These are phyloP conservation scores for Caenorhabditis afra DNA, from an alignment of 2,888 invertebrate species.

Conservation along the genomic window DNA sequence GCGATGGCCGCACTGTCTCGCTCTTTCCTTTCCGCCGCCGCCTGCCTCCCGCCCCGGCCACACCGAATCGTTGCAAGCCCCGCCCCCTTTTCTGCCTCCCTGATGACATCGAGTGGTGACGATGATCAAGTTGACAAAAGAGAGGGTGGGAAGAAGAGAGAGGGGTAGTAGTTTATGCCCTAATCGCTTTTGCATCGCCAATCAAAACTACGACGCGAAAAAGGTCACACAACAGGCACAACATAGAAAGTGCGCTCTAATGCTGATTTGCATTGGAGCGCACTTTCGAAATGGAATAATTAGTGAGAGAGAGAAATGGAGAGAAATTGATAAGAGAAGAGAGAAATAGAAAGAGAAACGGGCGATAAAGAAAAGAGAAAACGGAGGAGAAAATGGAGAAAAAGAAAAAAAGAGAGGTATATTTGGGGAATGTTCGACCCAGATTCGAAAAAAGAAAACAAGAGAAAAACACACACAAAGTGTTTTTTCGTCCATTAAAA, in stretches of 20 bases:
- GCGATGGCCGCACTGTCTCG: constrained; percentile 22
- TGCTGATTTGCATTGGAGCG: background rate
- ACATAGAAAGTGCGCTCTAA: background rate
- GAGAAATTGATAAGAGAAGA: background rate
- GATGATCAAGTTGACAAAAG: constrained; percentile 34
- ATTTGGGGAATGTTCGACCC: constrained; percentile 38
- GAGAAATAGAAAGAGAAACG: background rate
- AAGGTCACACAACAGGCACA: constrained; percentile 2
- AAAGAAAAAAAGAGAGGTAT: constrained; percentile 7
- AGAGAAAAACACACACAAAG: constrained; percentile 11
- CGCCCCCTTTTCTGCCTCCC: constrained; percentile 14
- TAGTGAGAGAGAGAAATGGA: background rate
- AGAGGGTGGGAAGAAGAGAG: constrained; percentile 3
- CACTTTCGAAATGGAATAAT: constrained; percentile 1
- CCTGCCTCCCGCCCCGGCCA: background rate
- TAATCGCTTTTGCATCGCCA: constrained; percentile 35
- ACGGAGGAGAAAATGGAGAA: background rate
- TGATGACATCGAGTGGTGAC: constrained; percentile 19
- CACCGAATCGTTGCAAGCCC: constrained; percentile 36
- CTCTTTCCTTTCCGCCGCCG: background rate
- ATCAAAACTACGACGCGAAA: constrained; percentile 13
- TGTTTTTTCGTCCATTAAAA: constrained; percentile 41
- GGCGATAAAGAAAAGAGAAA: constrained; percentile 1
- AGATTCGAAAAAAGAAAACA: constrained; percentile 11
- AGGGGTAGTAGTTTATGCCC: constrained; percentile 25